Conservation (phyloP, 2,113 vertebrate genomes). For the Tupaia tana region DNA sequence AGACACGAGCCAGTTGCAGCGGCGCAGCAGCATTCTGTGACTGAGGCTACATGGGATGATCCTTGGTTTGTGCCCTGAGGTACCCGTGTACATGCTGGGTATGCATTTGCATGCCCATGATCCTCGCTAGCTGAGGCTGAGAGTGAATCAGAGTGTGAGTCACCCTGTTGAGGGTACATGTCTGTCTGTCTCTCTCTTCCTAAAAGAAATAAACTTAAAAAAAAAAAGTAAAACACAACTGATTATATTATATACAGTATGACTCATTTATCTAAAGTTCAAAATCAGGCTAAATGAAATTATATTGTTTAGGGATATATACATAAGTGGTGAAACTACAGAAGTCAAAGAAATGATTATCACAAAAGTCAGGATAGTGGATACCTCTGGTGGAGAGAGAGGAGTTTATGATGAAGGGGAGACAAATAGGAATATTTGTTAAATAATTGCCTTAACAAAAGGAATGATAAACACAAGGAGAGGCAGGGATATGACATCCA, state of each 20-base stretch:
- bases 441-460: not conserved
- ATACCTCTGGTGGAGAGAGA: not conserved
- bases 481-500: not conserved
- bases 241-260: not conserved
- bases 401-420: not conserved
- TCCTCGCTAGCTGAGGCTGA: too few species aligned
- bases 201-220: not conserved
- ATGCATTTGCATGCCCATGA: too few species aligned
- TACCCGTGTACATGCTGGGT: too few species aligned
- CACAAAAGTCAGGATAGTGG: not conserved
- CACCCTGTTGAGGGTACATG: too few species aligned
- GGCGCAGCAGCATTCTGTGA: too few species aligned
- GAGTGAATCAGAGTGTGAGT: too few species aligned
- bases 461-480: not conserved
- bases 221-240: not conserved
- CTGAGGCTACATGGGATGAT: too few species aligned
- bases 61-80: too few species aligned
- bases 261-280: conserved; percentile 3
- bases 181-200: too few species aligned
- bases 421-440: not conserved
- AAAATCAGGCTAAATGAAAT: not conserved
- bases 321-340: not conserved
- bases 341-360: not conserved
- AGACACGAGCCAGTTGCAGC: not conserved
- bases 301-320: not conserved